phyloP scores from a whole-genome alignment of 2,797 vertebrate genomes.

The Nyctibius grandis region DNA sequence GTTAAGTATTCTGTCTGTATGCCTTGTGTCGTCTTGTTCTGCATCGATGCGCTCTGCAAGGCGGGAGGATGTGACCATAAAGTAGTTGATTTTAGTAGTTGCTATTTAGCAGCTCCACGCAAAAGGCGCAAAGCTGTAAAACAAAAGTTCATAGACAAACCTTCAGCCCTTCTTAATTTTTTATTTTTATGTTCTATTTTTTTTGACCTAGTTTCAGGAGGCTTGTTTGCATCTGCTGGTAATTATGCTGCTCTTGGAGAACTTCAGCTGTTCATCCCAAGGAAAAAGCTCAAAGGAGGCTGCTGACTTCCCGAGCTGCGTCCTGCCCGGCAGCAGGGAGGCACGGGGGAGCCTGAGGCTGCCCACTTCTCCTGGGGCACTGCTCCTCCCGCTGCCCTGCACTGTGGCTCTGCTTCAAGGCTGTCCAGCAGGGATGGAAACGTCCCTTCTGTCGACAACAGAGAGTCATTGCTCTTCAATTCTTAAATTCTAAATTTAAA shows the following conservation, averaged over 20 bases:
- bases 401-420: background rate
- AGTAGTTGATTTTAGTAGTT: background rate
- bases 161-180: background rate
- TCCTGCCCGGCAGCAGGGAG: background rate
- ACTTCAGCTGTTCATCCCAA: background rate
- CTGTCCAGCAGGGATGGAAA: background rate
- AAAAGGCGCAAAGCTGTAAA: background rate
- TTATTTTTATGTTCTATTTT: background rate
- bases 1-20: background rate
- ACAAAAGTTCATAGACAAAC: background rate
- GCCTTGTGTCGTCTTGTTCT: background rate
- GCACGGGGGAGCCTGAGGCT: background rate
- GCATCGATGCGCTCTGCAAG: background rate
- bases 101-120: background rate
- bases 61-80: background rate
- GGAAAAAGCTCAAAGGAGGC: background rate
- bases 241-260: background rate
- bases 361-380: background rate
- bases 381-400: background rate
- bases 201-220: background rate
- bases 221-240: background rate
- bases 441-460: background rate
- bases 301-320: background rate
- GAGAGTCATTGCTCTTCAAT: background rate
- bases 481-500: background rate